Percentiles rank a stretch among this genome's conserved stretches.
phyloP scores from a whole-genome alignment of 2,113 vertebrate genomes.

The Rafetus swinhoei region DNA sequence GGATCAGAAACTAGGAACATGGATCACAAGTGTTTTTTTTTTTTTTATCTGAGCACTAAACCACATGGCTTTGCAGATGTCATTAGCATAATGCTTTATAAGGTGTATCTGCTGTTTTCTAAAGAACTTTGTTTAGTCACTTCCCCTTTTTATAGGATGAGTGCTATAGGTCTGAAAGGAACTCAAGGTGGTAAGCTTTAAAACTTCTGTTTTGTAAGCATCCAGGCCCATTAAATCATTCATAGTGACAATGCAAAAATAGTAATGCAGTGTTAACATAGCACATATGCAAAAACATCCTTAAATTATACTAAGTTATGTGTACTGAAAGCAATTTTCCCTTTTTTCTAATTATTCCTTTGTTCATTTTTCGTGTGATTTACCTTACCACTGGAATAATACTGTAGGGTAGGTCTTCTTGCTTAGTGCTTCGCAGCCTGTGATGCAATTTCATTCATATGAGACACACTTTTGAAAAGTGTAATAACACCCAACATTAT shows the following conservation, averaged over 20 bases:
- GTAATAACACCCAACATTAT: not conserved
- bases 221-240: not conserved
- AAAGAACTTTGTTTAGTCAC: not conserved
- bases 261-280: not conserved
- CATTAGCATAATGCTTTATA: not conserved
- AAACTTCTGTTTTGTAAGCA: not conserved
- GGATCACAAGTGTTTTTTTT: not conserved
- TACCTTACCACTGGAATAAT: not conserved
- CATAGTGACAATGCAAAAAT: not conserved
- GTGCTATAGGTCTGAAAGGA: not conserved
- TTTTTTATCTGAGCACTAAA: not conserved
- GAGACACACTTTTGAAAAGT: not conserved
- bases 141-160: not conserved
- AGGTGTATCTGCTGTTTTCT: slow-evolving; percentile 13
- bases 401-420: not conserved
- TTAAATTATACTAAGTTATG: not conserved
- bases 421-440: not conserved
- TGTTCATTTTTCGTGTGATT: slow-evolving; percentile 3
- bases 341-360: not conserved
- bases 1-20: not conserved
- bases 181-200: not conserved
- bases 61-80: not conserved
- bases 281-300: not conserved
- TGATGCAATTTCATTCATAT: not conserved
- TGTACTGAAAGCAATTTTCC: not conserved